Conservation (phyloP, 1,140 invertebrate species). For the Macrotrachela quadricornifera region DNA sequence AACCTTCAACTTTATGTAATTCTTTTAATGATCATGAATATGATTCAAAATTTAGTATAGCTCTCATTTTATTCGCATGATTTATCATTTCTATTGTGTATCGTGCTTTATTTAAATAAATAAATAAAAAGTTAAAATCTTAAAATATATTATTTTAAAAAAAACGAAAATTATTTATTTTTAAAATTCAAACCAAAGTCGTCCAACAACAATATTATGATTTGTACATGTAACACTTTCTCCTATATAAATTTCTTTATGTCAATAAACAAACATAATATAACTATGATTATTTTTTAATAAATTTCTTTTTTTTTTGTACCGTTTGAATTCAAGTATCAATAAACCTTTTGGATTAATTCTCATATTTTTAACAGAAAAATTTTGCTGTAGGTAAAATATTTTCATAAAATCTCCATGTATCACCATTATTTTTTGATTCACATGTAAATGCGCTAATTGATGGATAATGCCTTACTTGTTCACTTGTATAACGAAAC, state of each 20-base stretch:
- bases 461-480: conserved; percentile 88
- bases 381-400: conserved; percentile 83
- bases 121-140: too few species aligned
- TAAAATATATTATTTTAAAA: too few species aligned
- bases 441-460: conserved; percentile 81
- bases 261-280: conserved; percentile 12
- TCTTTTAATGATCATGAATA: conserved; percentile 68
- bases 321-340: conserved; percentile 67
- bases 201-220: conserved; percentile 86
- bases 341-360: conserved; percentile 39
- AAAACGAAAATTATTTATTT: conserved; percentile 8
- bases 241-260: conserved; percentile 71
- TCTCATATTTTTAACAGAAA: conserved; percentile 83
- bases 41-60: conserved; percentile 63
- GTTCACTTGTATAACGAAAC: conserved; percentile 50
- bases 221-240: conserved; percentile 81
- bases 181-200: conserved; percentile 84
- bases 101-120: too few species aligned
- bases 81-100: conserved; percentile 66
- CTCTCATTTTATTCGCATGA: conserved; percentile 47
- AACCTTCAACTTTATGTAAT: conserved; percentile 70
- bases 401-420: conserved; percentile 55
- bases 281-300: background rate
- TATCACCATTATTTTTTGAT: conserved; percentile 42
- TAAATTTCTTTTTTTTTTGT: too few species aligned